Evolutionary conservation across 2,113 vertebrate species (phyloP).

Genomic region (Alosa alosa): DNA sequence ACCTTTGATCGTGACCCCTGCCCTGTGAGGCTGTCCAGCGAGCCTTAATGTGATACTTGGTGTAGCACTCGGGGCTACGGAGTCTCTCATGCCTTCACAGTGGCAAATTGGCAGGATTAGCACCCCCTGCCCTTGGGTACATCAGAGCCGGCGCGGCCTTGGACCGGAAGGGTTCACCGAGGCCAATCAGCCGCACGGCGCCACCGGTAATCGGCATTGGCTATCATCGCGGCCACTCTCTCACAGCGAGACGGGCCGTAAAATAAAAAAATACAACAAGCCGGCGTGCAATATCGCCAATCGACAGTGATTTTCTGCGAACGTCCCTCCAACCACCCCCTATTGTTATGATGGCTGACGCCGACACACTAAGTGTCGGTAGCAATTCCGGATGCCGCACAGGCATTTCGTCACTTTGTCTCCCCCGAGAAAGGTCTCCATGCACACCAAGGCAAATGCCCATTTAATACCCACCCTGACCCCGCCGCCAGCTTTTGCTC

Average conservation of each 20-base stretch:
- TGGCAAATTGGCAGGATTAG: slow-evolving; percentile 4
- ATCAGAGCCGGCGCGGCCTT: not conserved
- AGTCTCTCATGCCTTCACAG: not conserved
- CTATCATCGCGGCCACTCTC: not conserved
- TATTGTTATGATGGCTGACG: not conserved
- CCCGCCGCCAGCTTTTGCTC: not conserved
- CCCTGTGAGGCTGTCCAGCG: not conserved
- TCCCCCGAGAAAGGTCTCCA: not conserved
- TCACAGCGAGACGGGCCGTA: not conserved
- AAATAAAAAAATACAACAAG: not conserved
- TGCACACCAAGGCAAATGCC: not conserved
- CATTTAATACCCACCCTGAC: not conserved
- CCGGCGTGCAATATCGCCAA: not conserved
- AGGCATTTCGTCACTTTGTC: not conserved
- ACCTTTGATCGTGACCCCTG: not conserved
- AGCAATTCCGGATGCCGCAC: not conserved
- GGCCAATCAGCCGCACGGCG: not conserved
- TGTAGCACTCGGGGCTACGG: not conserved
- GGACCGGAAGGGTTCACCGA: not conserved
- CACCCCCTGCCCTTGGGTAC: not conserved
- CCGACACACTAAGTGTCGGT: too few species aligned
- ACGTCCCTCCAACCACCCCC: not conserved
- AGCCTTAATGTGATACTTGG: not conserved
- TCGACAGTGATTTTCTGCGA: not conserved
- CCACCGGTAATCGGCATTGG: not conserved